These are phyloP conservation scores for Poeciliopsis presidionis DNA, from an alignment of 2,797 vertebrate species.

Conservation along the genomic window DNA sequence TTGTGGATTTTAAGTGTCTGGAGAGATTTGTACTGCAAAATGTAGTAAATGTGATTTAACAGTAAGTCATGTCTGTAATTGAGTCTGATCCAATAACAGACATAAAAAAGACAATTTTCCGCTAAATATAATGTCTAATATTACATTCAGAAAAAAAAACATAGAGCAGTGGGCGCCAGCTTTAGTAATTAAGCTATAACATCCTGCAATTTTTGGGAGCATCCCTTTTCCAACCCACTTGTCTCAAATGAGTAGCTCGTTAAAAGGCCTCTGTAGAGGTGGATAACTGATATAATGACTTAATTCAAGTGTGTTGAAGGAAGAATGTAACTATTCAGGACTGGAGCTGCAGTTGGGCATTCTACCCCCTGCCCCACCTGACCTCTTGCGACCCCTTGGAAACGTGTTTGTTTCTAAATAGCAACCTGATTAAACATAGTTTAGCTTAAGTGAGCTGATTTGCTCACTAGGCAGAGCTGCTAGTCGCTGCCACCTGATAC, in stretches of 20 bases:
- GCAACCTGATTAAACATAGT: slow-evolving; percentile 13
- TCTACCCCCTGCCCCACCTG: no score
- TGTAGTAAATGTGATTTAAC: not conserved
- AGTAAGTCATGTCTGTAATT: not conserved
- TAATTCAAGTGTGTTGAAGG: not conserved
- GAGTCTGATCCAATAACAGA: not conserved
- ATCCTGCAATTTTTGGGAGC: not conserved
- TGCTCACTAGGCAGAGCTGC: slow-evolving; percentile 29
- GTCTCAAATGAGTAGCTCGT: not conserved
- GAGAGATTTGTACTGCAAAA: not conserved
- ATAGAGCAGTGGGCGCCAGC: no score
- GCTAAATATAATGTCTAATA: not conserved
- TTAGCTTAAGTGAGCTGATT: slow-evolving; percentile 14
- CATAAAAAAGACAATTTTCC: not conserved
- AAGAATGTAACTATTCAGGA: not conserved
- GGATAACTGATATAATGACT: not conserved
- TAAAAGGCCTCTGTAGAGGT: not conserved
- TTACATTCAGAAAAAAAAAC: not conserved
- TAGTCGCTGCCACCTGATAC: slow-evolving; percentile 7
- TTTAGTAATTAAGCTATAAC: not conserved
- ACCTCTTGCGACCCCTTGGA: not conserved
- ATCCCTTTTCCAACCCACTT: not conserved
- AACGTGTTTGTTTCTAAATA: not conserved
- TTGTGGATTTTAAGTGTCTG: no score
- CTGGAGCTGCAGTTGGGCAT: not conserved